Evolutionary conservation across 2,888 invertebrate species (phyloP).

Genomic region (Cataglyphis albicans): DNA sequence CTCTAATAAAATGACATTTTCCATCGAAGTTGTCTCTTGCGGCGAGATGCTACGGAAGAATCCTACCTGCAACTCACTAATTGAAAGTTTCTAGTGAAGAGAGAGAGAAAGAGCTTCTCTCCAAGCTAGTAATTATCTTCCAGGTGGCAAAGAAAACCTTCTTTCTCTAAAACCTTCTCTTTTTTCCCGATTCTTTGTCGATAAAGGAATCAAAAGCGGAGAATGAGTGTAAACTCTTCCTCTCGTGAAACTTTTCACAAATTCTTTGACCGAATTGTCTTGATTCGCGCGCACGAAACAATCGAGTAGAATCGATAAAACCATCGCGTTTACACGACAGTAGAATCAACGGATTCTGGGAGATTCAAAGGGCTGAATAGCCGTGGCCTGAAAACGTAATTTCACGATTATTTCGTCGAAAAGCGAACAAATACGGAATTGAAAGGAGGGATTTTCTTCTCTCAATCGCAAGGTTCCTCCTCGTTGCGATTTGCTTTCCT

Average conservation of each 20-base stretch:
- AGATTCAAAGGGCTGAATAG: slow-evolving; percentile 34
- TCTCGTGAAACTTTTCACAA: slow-evolving; percentile 55
- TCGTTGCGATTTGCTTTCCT: neutral
- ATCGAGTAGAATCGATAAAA: slow-evolving; percentile 30
- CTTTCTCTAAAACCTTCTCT: slow-evolving; percentile 28
- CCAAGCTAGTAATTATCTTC: slow-evolving; percentile 63
- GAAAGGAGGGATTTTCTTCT: slow-evolving; percentile 15
- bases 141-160: slow-evolving; percentile 56
- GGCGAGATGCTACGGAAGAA: slow-evolving; percentile 37
- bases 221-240: slow-evolving; percentile 67
- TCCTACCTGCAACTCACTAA: slow-evolving; percentile 62
- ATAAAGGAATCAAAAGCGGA: slow-evolving; percentile 60
- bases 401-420: slow-evolving; percentile 38
- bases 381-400: slow-evolving; percentile 23
- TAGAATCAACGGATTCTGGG: slow-evolving; percentile 21
- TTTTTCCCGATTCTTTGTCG: slow-evolving; percentile 31
- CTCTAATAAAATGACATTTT: slow-evolving; percentile 48
- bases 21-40: slow-evolving; percentile 23
- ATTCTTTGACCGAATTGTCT: slow-evolving; percentile 39
- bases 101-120: slow-evolving; percentile 35
- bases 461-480: slow-evolving; percentile 1
- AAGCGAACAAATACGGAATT: slow-evolving; percentile 18
- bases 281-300: slow-evolving; percentile 35
- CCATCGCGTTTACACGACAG: slow-evolving; percentile 28
- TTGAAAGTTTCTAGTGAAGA: slow-evolving; percentile 64